Evolutionary conservation across 2,888 invertebrate species (phyloP).

Genomic region (Pandemis cinnamomeana): DNA sequence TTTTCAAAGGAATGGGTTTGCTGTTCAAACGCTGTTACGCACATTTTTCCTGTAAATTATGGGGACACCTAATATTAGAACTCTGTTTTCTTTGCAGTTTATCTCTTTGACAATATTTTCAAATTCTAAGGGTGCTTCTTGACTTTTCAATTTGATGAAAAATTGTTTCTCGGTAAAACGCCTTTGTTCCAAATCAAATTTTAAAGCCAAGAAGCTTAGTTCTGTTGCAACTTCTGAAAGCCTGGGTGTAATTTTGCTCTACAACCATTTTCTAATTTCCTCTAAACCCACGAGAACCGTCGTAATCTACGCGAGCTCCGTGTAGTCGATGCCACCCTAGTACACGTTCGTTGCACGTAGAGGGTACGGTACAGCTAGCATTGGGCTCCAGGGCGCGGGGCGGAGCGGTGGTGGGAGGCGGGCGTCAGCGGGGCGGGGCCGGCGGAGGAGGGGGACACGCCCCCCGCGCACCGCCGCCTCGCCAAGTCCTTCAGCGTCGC

Average conservation of each 20-base stretch:
- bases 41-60: not conserved
- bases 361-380: constrained; percentile 57
- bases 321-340: not conserved
- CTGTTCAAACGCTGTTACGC: constrained; percentile 2
- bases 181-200: not conserved
- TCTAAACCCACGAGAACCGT: not conserved
- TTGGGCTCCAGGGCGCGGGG: constrained; percentile 61
- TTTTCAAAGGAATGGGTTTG: not conserved
- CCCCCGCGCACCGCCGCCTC: constrained; percentile 93
- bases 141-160: not conserved
- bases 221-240: not conserved
- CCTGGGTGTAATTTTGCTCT: not conserved
- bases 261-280: not conserved
- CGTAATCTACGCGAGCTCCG: not conserved
- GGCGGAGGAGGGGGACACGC: constrained; percentile 89
- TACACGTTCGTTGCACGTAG: not conserved
- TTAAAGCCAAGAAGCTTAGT: not conserved
- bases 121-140: not conserved
- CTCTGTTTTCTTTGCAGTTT: not conserved
- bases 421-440: constrained; percentile 60
- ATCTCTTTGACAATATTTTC: not conserved
- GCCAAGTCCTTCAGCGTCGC: constrained; percentile 97
- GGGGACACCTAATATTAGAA: constrained; percentile 1
- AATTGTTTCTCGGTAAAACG: not conserved
- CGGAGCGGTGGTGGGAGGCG: constrained; percentile 70